Base-by-base conservation (phyloP, 2,888 invertebrate species). In the Noctua fimbriata region DNA sequence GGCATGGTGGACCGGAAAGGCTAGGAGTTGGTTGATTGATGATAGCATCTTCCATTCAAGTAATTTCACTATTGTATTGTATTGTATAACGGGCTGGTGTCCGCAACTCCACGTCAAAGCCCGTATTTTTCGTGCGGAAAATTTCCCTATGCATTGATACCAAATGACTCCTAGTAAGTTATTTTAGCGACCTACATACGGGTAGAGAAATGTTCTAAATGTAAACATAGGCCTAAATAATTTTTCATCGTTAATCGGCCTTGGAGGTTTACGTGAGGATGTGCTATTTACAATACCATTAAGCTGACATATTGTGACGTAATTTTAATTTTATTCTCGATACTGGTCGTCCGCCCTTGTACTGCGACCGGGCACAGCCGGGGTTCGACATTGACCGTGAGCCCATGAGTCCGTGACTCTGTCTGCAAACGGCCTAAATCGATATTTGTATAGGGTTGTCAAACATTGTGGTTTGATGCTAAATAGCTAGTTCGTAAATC, bases 331-430 rank as follows among this genome's bases (percentile, higher is more conserved):
- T 7, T 66, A 77, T 80, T 55, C 14, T 73, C n/a, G 66, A 70
- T 74, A 77, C 36, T 65, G 70, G 41, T 63, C 16, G 63, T 24
- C 41, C 79, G 87, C 70, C 85, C 88, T 81, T 78, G 89, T 70
- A 66, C n/a, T 49, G 41, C 72, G 77, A 79, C 71, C 73, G 72
- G 69, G 66, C 73, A 67, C 67, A 76, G 63, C 52, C 60, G 66
- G 77, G 69, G 69, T 63, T 58, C 82, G 90, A 87, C 90, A 88
- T 90, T 92, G 92, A 86, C 92, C 92, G 89, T 90, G 91, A 89
- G 88, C 87, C 88, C 78, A 60, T 9, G 16, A 67, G 44, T 67
- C 60, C 49, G 47, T 65, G 65, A 65, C 76, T 74, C 73, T 65
- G 79, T 77, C 89, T 78, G 84, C 80, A 85, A 86, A 88, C 79